These are phyloP conservation scores for Rana temporaria DNA, from an alignment of 2,113 vertebrate genomes.

Conservation along the genomic window DNA sequence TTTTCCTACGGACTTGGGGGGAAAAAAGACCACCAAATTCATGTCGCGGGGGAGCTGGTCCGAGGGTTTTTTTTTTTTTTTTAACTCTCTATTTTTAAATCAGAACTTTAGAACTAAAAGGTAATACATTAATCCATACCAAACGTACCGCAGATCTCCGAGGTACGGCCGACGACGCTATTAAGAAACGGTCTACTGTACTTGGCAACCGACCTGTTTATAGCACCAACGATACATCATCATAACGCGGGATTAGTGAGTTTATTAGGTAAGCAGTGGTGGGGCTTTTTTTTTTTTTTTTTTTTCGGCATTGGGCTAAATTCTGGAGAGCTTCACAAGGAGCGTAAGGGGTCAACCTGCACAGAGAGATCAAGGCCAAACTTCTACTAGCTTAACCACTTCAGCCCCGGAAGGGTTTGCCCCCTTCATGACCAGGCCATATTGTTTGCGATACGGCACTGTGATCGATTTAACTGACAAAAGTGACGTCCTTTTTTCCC, in stretches of 20 bases:
- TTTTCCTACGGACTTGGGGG: constrained; percentile 18
- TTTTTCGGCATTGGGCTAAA: constrained; percentile 6
- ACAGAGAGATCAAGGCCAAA: not conserved
- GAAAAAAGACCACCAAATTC: constrained; percentile 46
- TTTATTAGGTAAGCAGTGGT: constrained; percentile 34
- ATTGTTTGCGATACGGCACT: too few species aligned
- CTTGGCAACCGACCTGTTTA: constrained; percentile 31
- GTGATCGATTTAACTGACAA: too few species aligned
- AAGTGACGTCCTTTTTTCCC: too few species aligned
- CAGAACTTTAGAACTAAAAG: constrained; percentile 22
- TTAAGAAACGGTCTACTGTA: constrained; percentile 17
- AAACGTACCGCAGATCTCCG: constrained; percentile 25
- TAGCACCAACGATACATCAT: constrained; percentile 27
- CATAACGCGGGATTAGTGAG: constrained; percentile 27
- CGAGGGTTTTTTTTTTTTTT: not conserved
- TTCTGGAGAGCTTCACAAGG: constrained; percentile 3
- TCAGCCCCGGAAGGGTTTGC: too few species aligned
- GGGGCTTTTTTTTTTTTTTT: not conserved
- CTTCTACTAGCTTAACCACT: not conserved
- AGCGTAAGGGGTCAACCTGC: not conserved
- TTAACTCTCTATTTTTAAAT: constrained; percentile 21
- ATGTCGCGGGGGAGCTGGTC: constrained; percentile 22
- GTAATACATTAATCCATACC: constrained; percentile 34
- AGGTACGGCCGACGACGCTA: not conserved
- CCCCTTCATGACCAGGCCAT: too few species aligned